These are phyloP conservation scores for Diadema setosum DNA, from an alignment of 35 echinoderm and acorn worm species.

Conservation along the genomic window DNA sequence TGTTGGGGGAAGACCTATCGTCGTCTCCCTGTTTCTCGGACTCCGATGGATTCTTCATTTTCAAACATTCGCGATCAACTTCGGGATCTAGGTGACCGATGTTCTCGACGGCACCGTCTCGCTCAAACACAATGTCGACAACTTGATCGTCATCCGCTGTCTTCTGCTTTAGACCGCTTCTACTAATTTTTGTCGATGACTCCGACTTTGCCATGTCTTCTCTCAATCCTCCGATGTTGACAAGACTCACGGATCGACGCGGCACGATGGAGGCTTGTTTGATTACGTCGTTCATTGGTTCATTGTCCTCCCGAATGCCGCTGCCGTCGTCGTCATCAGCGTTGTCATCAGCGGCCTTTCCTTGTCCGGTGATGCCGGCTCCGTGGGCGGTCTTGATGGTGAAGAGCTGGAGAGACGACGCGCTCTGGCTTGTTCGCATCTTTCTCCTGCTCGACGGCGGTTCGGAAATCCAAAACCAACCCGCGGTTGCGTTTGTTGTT, in stretches of 20 bases:
- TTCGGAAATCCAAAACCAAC: constrained; percentile 11
- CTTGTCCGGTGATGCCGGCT: background rate
- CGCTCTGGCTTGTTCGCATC: background rate
- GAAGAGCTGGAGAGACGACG: background rate
- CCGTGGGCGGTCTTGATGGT: background rate
- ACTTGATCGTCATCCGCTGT: too few relatives aligned
- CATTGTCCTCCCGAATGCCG: background rate
- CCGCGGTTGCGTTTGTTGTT: background rate
- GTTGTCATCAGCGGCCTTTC: background rate
- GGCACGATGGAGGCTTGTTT: background rate
- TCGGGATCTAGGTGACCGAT: too few relatives aligned
- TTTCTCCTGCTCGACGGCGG: background rate
- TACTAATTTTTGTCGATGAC: too few relatives aligned
- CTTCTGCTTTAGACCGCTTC: too few relatives aligned
- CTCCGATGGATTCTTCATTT: too few relatives aligned
- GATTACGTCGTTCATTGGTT: background rate
- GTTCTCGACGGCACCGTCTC: too few relatives aligned
- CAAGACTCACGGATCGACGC: background rate
- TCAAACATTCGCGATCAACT: too few relatives aligned
- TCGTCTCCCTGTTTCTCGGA: too few relatives aligned
- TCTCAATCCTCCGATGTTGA: background rate
- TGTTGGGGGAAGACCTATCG: too few relatives aligned
- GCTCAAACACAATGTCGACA: too few relatives aligned
- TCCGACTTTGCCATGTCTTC: too few relatives aligned
- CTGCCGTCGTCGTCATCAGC: background rate